Conservation (phyloP, 2,797 vertebrate genomes). For the Parauchenoglanis ngamensis region DNA sequence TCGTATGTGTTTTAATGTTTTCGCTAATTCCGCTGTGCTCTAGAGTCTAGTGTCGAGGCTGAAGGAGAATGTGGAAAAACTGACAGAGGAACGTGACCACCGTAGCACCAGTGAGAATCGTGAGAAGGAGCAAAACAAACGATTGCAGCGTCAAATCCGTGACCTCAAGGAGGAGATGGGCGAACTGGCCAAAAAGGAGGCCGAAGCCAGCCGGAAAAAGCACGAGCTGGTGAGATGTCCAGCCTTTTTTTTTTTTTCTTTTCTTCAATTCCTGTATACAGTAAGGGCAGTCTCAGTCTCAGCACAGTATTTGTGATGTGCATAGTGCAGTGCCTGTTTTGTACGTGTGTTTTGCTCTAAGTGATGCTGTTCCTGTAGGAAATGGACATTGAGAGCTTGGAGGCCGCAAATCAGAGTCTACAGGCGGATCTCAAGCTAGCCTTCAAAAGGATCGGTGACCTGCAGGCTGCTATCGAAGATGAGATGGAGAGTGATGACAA, state of each 20-base stretch:
- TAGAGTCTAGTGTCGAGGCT: constrained; percentile 82
- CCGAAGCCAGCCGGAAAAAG: constrained; percentile 87
- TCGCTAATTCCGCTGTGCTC: not conserved
- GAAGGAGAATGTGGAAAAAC: constrained; percentile 89
- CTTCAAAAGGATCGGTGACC: constrained; percentile 97
- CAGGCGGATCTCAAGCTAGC: constrained; percentile 95
- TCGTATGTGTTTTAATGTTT: not conserved
- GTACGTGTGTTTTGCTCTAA: not conserved
- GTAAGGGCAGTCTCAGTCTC: no score
- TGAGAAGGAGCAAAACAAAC: constrained; percentile 89
- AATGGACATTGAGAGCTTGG: constrained; percentile 96
- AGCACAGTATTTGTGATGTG: not conserved
- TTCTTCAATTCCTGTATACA: not conserved
- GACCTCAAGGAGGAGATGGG: constrained; percentile 88
- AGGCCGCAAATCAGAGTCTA: constrained; percentile 96
- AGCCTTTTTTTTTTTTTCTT: not conserved
- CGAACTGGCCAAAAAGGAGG: constrained; percentile 85
- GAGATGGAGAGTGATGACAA: constrained; percentile 99
- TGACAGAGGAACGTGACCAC: constrained; percentile 86
- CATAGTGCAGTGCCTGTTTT: not conserved
- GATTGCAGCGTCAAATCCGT: constrained; percentile 84
- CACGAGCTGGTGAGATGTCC: constrained; percentile 82
- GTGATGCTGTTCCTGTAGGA: constrained; percentile 75
- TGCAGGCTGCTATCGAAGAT: constrained; percentile 96
- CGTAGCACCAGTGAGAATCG: constrained; percentile 79